Evolutionary conservation across 2,113 vertebrate genomes (phyloP).

Genomic region (Zosterops pallidus): DNA sequence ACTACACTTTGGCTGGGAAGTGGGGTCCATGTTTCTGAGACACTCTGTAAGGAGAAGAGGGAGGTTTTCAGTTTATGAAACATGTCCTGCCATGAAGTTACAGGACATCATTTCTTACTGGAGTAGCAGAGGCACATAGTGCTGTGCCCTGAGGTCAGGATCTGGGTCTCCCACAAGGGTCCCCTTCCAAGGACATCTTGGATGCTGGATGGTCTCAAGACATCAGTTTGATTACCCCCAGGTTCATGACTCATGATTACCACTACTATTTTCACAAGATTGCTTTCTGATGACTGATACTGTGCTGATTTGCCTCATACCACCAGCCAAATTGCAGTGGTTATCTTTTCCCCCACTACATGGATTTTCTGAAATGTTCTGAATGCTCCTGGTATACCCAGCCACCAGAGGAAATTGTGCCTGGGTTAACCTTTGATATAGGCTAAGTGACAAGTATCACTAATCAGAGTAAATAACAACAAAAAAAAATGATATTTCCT

Average conservation of each 20-base stretch:
- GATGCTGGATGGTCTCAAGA: not conserved
- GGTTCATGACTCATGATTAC: not conserved
- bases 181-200: not conserved
- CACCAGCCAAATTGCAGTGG: not conserved
- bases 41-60: not conserved
- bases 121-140: not conserved
- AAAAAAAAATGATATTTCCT: not conserved
- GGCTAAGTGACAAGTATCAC: not conserved
- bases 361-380: not conserved
- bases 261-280: not conserved
- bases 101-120: not conserved
- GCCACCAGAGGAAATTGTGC: not conserved
- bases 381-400: not conserved
- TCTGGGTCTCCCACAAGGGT: not conserved
- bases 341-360: not conserved
- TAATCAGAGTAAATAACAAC: slow-evolving; percentile 23
- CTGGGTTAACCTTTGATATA: not conserved
- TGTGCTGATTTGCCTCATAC: not conserved
- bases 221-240: not conserved
- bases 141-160: not conserved
- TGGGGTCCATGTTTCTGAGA: not conserved
- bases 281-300: not conserved
- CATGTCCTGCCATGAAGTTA: rapidly evolving
- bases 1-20: not conserved
- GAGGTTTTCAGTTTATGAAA: not conserved